Base-by-base conservation (phyloP, 2,113 vertebrate genomes). In the Lasiurus borealis region DNA sequence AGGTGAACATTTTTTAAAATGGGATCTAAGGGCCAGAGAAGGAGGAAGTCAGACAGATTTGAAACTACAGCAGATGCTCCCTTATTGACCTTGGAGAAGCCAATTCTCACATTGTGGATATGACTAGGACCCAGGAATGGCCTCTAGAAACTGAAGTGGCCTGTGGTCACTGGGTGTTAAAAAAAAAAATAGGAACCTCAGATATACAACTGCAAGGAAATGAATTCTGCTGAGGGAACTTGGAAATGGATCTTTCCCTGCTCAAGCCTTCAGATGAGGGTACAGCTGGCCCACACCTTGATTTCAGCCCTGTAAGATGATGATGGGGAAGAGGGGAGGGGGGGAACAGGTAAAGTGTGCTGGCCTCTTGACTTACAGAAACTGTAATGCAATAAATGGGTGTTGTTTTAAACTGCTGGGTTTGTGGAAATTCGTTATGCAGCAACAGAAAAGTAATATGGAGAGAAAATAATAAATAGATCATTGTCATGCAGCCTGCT, bases 171-270 rank as follows among this genome's bases (percentile, higher is more conserved):
- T 9, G 46, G 18, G 9, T n/a, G 29, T 21, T 85, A 36, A 44
- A 8, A 54, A 46, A 46, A 46, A 46, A 72, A 71, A 64, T 25
- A 83, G 34, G 34, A 36, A 52, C 8, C 44, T 46, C 29, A 64
- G 64, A 64, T 29, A 80, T 54, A 85, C 29, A 77, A 72, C 52
- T 78, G 44, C 62, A 88, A 92, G 72, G 15, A 88, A 92, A 88
- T 54, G 16, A 87, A 82, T 71, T 80, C 80, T 89, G 62, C 64
- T 52, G 62, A 66, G 44, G 21, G 15, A 88, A 84, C 44, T 64
- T 85, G 44, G 71, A 88, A 95, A 44, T n/a, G 2, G 16, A 71
- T 34, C 50, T 83, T 62, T 62, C n/a, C 69, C 21, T 83, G 12
- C 25, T 50, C 50, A 82, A 57, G 83, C 40, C 78, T 88, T 40